Evolutionary conservation across 2,113 vertebrate species (phyloP).

Genomic region (Xyrauchen texanus): DNA sequence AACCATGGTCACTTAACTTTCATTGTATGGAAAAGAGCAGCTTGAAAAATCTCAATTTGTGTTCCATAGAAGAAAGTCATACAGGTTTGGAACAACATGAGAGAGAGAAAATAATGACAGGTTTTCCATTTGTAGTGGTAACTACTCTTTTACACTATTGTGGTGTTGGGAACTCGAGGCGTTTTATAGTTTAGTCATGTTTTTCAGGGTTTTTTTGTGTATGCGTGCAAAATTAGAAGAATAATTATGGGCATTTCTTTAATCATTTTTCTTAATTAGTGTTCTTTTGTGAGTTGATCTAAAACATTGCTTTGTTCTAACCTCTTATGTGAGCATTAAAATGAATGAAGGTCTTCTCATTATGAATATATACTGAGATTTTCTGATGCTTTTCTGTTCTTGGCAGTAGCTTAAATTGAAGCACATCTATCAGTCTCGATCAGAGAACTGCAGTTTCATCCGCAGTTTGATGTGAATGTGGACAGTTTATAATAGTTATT

Average conservation of each 20-base stretch:
- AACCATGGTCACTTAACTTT: too few species aligned
- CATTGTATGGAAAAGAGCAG: too few species aligned
- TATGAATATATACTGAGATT: conserved; percentile 19
- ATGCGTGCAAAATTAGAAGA: conserved; percentile 9
- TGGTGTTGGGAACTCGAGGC: background rate
- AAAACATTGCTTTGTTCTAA: conserved; percentile 30
- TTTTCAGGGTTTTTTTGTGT: too few species aligned
- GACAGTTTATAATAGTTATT: background rate
- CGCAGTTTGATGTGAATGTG: background rate
- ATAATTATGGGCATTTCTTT: conserved; percentile 31
- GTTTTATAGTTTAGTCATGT: background rate
- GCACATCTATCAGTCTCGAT: conserved; percentile 13
- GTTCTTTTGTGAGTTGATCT: conserved; percentile 29
- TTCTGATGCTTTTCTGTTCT: conserved; percentile 18
- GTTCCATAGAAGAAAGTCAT: too few species aligned
- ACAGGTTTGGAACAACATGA: too few species aligned
- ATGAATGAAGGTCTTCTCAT: conserved; percentile 27
- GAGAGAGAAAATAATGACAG: too few species aligned
- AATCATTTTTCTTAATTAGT: conserved; percentile 27
- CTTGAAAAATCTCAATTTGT: too few species aligned
- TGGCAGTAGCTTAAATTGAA: background rate
- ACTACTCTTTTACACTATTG: too few species aligned
- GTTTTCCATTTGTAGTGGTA: too few species aligned
- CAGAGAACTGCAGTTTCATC: background rate
- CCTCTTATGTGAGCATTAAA: conserved; percentile 17